Evolutionary conservation across 2,113 vertebrate species (phyloP), one percentile per base, ranked within the genome.

Genomic region (Sylvilagus bachmani): DNA sequence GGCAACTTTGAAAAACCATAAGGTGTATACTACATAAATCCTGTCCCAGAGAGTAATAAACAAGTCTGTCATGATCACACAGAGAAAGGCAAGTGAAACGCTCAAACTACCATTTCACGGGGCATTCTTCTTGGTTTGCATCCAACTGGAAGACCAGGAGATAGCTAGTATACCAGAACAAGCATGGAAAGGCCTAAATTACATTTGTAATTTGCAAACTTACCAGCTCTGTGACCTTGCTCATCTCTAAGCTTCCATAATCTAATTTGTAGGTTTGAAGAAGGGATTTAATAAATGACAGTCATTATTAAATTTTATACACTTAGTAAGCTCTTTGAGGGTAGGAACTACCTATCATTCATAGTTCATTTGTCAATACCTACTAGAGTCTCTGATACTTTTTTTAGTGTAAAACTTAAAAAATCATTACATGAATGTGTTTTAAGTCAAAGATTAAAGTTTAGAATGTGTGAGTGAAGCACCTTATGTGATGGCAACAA

Each of bases 381-480:
- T 58, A 4, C 38, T 21, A 58, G 25, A 71, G 22, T 19, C 33
- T 31, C 36, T 33, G 10, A 70, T 27, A 64, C 17, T 16, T 55
- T 16, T 16, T 5, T 8, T 55, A 82, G 11, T 71, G 58, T 33
- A 78, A 89, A 12, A 74, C 22, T n/a, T n/a, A 75, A 82, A 33
- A 24, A 78, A 49, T 12, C 83, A 49, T 86, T 88, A 4, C 74
- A 61, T 58, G 10, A 81, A n/a, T 73, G 13, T 61, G 74, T 89
- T 82, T 69, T 73, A 38, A 88, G 10, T 90, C 61, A 58, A 78
- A 90, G 9, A 10, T 93, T 9, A 49, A 49, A 96, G 66, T 73
- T 93, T 27, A 84, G 83, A 75, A 92, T 51, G 64, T 44, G 79
- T 82, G 62, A 33, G 38, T 77, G 70, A 90, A 69, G 66, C 55